A percentile compares a stretch with the other conserved stretches of the same genome.
Evolutionary conservation across 2,113 vertebrate species (phyloP).

Genomic region (Rallus limicola): DNA sequence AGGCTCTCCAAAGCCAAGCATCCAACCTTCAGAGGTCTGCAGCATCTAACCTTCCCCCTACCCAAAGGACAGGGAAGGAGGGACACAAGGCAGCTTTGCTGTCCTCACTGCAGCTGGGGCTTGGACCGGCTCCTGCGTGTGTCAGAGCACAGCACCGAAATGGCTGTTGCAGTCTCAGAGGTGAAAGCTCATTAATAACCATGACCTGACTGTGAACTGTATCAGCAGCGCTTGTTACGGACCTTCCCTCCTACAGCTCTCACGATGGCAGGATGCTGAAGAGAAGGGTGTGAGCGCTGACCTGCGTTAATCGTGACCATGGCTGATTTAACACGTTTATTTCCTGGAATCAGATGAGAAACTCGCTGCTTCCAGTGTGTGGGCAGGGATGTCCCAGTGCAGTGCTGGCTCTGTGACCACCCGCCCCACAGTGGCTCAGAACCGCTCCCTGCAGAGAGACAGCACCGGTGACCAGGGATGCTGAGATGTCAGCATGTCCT

Average conservation of each 20-base stretch:
- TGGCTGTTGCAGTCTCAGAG: constrained; percentile 35
- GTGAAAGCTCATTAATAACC: constrained; percentile 59
- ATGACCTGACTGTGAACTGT: constrained; percentile 61
- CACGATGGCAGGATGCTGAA: constrained; percentile 30
- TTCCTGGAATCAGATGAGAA: constrained; percentile 4
- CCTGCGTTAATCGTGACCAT: constrained; percentile 56
- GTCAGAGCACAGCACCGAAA: neutral
- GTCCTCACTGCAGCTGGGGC: neutral
- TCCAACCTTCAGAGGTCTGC: neutral
- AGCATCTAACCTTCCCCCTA: neutral
- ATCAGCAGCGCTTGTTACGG: constrained; percentile 8
- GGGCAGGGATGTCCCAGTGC: neutral
- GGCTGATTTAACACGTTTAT: constrained; percentile 46
- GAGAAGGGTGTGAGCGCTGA: constrained; percentile 51
- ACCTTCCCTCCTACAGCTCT: constrained; percentile 32
- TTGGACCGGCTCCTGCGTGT: neutral
- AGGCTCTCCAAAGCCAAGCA: neutral
- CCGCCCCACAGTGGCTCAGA: neutral
- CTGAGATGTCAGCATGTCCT: neutral
- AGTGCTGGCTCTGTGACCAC: neutral
- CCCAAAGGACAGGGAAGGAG: neutral
- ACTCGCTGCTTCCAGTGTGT: neutral
- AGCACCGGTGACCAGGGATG: neutral
- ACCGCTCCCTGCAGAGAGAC: neutral
- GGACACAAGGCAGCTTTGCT: constrained; percentile 11